Conservation (phyloP, 2,888 invertebrate species). For the Dermolepida albohirtum region DNA sequence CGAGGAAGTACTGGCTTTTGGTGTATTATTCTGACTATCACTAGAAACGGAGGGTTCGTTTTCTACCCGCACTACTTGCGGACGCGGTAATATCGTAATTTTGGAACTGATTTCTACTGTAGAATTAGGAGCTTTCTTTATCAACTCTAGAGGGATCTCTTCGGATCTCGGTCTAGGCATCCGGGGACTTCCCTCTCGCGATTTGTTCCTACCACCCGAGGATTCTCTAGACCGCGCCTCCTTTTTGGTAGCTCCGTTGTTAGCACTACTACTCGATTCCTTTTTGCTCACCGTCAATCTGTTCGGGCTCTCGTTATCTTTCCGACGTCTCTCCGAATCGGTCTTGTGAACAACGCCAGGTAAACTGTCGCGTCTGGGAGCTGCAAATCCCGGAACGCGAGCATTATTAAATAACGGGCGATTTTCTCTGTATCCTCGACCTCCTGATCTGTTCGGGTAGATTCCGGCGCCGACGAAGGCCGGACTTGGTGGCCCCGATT, state of each 20-base stretch:
- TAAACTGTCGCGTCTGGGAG: conserved; percentile 63
- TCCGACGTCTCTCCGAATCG: conserved; percentile 53
- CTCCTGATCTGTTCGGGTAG: conserved; percentile 57
- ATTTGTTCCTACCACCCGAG: conserved; percentile 65
- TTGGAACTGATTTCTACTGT: conserved; percentile 64
- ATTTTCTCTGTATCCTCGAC: conserved; percentile 58
- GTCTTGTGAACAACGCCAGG: conserved; percentile 62
- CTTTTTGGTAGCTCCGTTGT: conserved; percentile 50
- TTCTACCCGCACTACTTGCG: conserved; percentile 63
- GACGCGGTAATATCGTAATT: conserved; percentile 64
- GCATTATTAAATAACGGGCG: conserved; percentile 61
- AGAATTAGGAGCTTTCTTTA: conserved; percentile 71
- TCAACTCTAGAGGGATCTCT: conserved; percentile 85
- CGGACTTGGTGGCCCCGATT: conserved; percentile 66
- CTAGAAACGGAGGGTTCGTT: conserved; percentile 49
- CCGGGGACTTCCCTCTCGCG: conserved; percentile 79
- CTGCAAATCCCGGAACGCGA: conserved; percentile 64
- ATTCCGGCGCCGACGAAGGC: conserved; percentile 63
- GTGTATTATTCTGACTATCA: conserved; percentile 82
- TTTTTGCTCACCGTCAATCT: conserved; percentile 49
- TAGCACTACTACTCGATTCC: conserved; percentile 46
- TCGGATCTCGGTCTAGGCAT: conserved; percentile 80
- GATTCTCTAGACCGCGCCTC: conserved; percentile 52
- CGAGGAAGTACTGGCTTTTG: conserved; percentile 42
- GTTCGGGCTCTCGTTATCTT: conserved; percentile 58